phyloP scores from a whole-genome alignment of 2,888 invertebrate species.

The Coelinius sp. region DNA sequence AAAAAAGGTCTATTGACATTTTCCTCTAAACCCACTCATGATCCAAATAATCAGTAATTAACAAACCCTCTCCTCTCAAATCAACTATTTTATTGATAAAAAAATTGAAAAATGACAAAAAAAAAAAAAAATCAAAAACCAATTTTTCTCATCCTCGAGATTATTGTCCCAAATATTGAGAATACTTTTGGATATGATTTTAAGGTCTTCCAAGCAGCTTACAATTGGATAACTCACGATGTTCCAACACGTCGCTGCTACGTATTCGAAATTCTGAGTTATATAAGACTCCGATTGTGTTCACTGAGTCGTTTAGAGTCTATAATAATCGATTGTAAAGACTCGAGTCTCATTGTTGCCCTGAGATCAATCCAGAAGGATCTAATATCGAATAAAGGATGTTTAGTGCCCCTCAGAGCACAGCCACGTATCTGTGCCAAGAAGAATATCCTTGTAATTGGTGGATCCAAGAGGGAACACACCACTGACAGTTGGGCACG shows the following conservation, averaged over 20 bases:
- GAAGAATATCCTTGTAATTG: conserved; percentile 89
- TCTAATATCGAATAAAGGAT: conserved; percentile 82
- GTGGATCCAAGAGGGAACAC: conserved; percentile 88
- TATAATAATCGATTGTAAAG: conserved; percentile 83
- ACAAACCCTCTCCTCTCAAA: no score
- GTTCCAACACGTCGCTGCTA: conserved; percentile 82
- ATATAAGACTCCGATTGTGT: conserved; percentile 87
- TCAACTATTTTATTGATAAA: no score
- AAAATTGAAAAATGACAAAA: neutral
- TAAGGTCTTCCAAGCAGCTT: conserved; percentile 86
- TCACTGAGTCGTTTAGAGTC: conserved; percentile 84
- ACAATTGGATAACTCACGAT: conserved; percentile 90
- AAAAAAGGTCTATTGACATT: no score
- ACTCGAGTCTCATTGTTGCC: conserved; percentile 86
- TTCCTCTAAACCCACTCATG: no score
- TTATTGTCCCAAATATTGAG: neutral
- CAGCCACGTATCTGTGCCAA: conserved; percentile 88
- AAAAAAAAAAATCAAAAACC: no score
- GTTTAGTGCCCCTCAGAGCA: conserved; percentile 81
- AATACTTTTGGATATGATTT: no score
- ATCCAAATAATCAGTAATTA: no score
- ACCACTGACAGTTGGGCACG: conserved; percentile 79
- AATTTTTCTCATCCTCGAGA: neutral
- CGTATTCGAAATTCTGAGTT: conserved; percentile 88
- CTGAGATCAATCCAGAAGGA: conserved; percentile 85